These are phyloP conservation scores for Neosilurus hyrtlii DNA, from an alignment of 2,797 vertebrate species.

Conservation along the genomic window DNA sequence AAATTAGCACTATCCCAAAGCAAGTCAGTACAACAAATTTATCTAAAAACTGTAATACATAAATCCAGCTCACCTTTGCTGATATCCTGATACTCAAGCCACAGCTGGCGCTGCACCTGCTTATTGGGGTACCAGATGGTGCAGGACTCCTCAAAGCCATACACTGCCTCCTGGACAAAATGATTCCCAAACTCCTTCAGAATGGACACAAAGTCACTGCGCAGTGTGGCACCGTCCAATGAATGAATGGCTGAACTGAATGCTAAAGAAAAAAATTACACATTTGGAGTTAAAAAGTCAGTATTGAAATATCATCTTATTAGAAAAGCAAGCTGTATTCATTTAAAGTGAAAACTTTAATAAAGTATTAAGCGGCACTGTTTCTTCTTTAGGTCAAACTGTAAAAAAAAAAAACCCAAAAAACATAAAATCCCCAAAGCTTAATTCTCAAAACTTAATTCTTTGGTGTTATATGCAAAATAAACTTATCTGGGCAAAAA, in stretches of 20 bases:
- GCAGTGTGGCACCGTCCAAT: conserved; percentile 89
- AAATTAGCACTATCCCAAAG: background rate
- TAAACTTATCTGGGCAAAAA: background rate
- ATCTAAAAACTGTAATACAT: background rate
- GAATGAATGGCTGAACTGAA: conserved; percentile 93
- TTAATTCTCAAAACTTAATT: background rate
- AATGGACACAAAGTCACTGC: conserved; percentile 88
- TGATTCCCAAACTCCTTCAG: conserved; percentile 95
- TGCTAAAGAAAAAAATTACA: conserved; percentile 64
- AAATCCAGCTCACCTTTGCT: conserved; percentile 85
- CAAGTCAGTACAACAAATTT: background rate
- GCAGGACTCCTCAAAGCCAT: conserved; percentile 94
- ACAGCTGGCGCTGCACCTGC: conserved; percentile 93
- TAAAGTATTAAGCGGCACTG: background rate
- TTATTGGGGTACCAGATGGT: conserved; percentile 98
- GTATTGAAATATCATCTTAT: background rate
- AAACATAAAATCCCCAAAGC: conserved; percentile 15
- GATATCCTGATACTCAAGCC: conserved; percentile 98
- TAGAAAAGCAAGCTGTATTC: background rate
- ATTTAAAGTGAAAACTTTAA: background rate
- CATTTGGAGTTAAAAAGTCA: background rate
- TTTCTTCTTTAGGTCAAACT: background rate
- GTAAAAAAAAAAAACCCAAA: conserved; percentile 51
- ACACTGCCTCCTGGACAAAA: conserved; percentile 94
- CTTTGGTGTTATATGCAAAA: background rate